Evolutionary conservation across 2,888 invertebrate genomes (phyloP), one percentile per base, ranked within the genome.

Genomic region (Erynnis tages): DNA sequence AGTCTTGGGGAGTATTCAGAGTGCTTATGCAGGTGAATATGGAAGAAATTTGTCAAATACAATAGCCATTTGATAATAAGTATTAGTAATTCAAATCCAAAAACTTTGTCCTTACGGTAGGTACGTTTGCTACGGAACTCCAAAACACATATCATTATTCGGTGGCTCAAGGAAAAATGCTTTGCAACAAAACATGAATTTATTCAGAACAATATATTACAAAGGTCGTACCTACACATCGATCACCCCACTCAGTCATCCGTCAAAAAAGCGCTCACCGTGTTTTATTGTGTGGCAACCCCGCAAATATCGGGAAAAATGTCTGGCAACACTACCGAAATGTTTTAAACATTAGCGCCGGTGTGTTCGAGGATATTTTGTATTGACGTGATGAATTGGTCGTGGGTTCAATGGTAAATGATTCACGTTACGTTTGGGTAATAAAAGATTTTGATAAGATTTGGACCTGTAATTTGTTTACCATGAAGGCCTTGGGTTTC

Each of bases 221-320:
- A 48, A 48, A 48, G 48, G 48, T 48, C 38, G 48, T 1, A n/a
- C 37, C 29, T 40, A 49, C 49, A 40, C 50, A 50, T 50, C 43
- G 43, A 50, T 50, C 61, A 58, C 65, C 64, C 67, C 55, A 61
- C 55, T 70, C 80, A 80, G 67, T 77, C 82, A 83, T 81, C 79
- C 81, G 80, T 82, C 82, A 84, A 80, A 82, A 79, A 79, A 80
- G 66, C 79, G 78, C 74, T 76, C 67, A 69, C 63, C 60, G 67
- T 74, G 69, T 65, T 77, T 79, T 76, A 76, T 77, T 73, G 70
- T 70, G 58, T 65, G 61, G 65, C 65, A 66, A 64, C 67, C 62
- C 62, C 8, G 27, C 38, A 21, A 37, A 30, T 38, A 37, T 37
- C 47, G 19, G 38, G 29, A 47, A 35, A 48, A 47, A 38, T 47